Percentiles rank a stretch among this genome's conserved stretches.
phyloP scores from a whole-genome alignment of 2,888 invertebrate genomes.

The Troides oblongomaculatus region DNA sequence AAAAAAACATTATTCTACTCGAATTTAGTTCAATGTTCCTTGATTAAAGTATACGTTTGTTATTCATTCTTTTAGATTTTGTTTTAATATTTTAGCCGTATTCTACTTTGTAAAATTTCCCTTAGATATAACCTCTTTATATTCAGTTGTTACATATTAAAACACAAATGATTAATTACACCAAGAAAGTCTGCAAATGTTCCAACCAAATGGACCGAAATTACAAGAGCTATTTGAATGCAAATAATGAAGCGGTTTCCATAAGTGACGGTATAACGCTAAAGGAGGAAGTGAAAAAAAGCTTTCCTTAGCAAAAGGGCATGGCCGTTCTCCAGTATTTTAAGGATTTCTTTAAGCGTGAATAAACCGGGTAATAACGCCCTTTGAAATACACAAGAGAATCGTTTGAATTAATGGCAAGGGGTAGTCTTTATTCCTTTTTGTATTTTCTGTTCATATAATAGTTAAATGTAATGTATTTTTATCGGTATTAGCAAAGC shows the following conservation, averaged over 20 bases:
- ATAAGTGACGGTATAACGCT: constrained; percentile 21
- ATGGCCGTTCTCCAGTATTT: constrained; percentile 23
- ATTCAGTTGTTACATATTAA: background rate
- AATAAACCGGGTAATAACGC: constrained; percentile 28
- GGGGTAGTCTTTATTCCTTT: constrained; percentile 20
- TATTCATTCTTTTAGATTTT: too few species aligned
- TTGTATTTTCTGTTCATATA: constrained; percentile 13
- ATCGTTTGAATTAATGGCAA: constrained; percentile 25
- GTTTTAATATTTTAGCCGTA: too few species aligned
- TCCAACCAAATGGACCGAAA: constrained; percentile 1
- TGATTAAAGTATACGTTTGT: too few species aligned
- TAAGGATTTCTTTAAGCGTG: constrained; percentile 28
- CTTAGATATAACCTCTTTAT: background rate
- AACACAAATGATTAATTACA: constrained; percentile 1
- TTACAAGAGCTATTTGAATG: constrained; percentile 17
- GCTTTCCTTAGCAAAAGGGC: constrained; percentile 24
- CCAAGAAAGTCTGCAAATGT: background rate
- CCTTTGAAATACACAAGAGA: constrained; percentile 27
- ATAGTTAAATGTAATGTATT: constrained; percentile 6
- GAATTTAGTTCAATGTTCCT: too few species aligned
- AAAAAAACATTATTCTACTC: too few species aligned
- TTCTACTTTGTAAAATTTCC: background rate
- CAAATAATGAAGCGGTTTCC: constrained; percentile 24
- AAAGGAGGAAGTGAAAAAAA: constrained; percentile 22
- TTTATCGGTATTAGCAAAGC: background rate